Base-by-base conservation (phyloP, 2,113 vertebrate species). In the Lophotis ruficrista region DNA sequence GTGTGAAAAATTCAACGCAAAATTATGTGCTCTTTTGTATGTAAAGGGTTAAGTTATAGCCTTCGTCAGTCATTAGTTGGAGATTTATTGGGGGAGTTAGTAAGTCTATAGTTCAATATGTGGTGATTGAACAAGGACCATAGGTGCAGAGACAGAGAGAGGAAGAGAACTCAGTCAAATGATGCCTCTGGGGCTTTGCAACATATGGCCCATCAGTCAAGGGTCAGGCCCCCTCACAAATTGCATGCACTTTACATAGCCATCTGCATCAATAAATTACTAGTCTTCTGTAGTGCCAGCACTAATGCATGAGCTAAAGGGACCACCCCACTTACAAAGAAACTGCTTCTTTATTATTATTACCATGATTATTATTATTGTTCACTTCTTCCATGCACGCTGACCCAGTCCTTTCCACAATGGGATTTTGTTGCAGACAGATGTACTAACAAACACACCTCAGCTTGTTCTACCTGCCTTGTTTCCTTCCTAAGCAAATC, bases 181-280 rank as follows among this genome's bases (percentile, higher is more conserved):
- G 95, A 98, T 91, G 96, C 98, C 98, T 97, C 97, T 90, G 93
- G 98, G 97, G 98, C 96, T 97, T 98, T 98, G 98, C 98, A 97
- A 97, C 98, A 99, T 99, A 99, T 98, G 98, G 98, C 95, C 96
- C 98, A 97, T 97, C 96, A 98, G 99, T 98, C 98, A 99, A 97
- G 98, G 99, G 99, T 99, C 98, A 99, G 98, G 98, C 98, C 98
- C 98, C 96, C 98, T 98, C 98, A 98, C 98, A 98, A 98, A 98
- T 98, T 98, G 98, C 98, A 98, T 98, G 98, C 98, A 99, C 98
- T 99, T 96, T 97, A 96, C 98, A 98, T 98, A 98, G 97, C 98
- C 98, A 98, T 98, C 98, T 98, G 95, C 98, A 98, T 98, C 98
- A 98, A 98, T 98, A 98, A 98, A 98, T 98, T 98, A 98, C 97